Percentiles rank a stretch among this genome's conserved stretches.
Conservation (phyloP, 2,888 invertebrate genomes). For the Conomelus anceps region DNA sequence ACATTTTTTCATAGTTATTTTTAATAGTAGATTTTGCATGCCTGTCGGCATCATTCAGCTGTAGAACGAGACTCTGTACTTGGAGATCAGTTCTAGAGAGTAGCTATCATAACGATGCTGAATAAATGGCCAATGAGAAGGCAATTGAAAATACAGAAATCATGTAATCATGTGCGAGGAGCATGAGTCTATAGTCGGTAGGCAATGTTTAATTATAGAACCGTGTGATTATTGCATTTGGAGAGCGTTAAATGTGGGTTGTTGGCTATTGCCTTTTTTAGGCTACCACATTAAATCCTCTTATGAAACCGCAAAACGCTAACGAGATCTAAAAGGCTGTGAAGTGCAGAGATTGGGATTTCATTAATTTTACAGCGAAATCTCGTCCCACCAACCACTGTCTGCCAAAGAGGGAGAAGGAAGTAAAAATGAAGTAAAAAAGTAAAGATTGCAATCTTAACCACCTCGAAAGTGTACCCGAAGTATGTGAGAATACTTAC, state of each 20-base stretch:
- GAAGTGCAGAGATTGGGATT: background rate
- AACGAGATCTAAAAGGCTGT: background rate
- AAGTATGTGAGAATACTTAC: background rate
- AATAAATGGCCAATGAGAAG: too few species aligned
- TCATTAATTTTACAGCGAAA: background rate
- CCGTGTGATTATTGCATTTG: background rate
- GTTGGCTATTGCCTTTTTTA: background rate
- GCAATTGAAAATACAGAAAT: too few species aligned
- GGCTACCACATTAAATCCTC: background rate
- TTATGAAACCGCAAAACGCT: background rate
- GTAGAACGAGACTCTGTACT: too few species aligned
- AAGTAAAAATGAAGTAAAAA: background rate
- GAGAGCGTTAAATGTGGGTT: background rate
- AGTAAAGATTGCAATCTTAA: background rate
- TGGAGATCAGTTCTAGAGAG: too few species aligned
- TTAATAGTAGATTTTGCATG: too few species aligned
- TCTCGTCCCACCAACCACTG: background rate
- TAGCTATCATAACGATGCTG: too few species aligned
- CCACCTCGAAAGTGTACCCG: background rate
- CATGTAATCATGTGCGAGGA: too few species aligned
- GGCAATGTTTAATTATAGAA: background rate
- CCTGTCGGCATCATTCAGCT: too few species aligned
- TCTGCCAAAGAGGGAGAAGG: background rate
- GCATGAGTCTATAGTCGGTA: background rate
- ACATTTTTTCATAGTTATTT: too few species aligned